Base-by-base conservation (phyloP, 1,140 invertebrate species). In the Drosophila rhopaloa region DNA sequence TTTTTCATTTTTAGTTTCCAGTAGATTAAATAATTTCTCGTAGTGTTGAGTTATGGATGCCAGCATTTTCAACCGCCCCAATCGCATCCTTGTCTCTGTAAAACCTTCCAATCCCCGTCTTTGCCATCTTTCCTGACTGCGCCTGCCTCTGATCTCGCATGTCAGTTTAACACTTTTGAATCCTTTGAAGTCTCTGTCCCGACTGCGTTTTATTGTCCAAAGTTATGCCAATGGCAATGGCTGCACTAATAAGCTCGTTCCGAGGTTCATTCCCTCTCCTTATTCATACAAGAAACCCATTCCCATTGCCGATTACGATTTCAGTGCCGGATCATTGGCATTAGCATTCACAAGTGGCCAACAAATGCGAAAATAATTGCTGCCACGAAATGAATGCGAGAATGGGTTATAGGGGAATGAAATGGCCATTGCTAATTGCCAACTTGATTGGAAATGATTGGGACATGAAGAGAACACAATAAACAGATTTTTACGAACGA, bases 351-450 rank as follows among this genome's bases (percentile, higher is more conserved):
- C 70, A 85, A 85, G 79, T 75, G 77, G 82, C 78, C 81, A 81
- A 89, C 84, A 89, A 89, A 89, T 89, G 84, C 77, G 84, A 89
- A 89, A 79, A 89, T 89, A 89, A 89, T 89, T 89, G 85, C 80
- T 73, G 53, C 70, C 65, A 84, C 81, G 62, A 89, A 72, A 80
- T 66, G 65, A 72, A 29, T 35, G 63, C 60, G 40, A 35, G 37
- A 35, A 32, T n/a, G 50, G 27, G 27, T 14, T 16, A 11, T 14
- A 8, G 43, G 32, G 35, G 47, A 0, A 48, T 47, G 41, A 40
- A 41, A 29, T 24, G 63, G 46, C 56, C 47, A 54, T 80, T 38
- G 80, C 67, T 89, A 90, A 88, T 88, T 84, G 77, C 76, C 65
- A 41, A 38, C 77, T 66, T 81, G 73, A 88, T 84, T 89, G 80